Conservation (phyloP, 2,888 invertebrate species). For the Thecophora atra region DNA sequence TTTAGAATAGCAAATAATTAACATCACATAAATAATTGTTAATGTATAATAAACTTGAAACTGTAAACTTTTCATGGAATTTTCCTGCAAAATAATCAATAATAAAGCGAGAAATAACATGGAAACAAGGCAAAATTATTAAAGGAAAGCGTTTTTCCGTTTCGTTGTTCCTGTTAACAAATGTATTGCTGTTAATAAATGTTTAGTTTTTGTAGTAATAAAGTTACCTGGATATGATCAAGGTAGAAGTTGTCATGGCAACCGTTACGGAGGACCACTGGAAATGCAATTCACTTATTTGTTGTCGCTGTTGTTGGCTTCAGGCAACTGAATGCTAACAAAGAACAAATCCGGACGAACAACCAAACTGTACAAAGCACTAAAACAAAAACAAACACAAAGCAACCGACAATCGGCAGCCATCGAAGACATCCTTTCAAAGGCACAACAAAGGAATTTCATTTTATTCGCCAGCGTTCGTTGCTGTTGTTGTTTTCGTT, state of each 20-base stretch:
- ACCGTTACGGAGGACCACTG: slow-evolving; percentile 17
- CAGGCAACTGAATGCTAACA: not conserved
- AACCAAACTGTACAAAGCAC: not conserved
- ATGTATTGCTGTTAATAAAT: not conserved
- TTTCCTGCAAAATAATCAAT: no score
- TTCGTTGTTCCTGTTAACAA: not conserved
- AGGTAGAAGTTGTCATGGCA: slow-evolving; percentile 36
- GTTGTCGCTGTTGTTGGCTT: slow-evolving; percentile 7
- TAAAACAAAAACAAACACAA: slow-evolving; percentile 4
- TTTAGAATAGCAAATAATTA: no score
- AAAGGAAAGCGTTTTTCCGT: no score
- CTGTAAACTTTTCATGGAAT: no score
- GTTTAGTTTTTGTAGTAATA: no score
- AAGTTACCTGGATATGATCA: no score
- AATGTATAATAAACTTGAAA: no score
- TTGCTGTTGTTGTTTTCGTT: slow-evolving; percentile 9
- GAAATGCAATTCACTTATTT: slow-evolving; percentile 26
- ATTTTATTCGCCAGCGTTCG: slow-evolving; percentile 2
- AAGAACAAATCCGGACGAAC: not conserved
- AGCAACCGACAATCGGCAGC: slow-evolving; percentile 25
- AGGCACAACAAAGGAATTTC: slow-evolving; percentile 17
- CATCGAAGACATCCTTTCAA: slow-evolving; percentile 14
- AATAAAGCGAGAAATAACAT: no score
- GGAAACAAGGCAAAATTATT: no score
- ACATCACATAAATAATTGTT: no score